phyloP scores from a whole-genome alignment of 2,113 vertebrate genomes.

The Notothenia coriiceps region DNA sequence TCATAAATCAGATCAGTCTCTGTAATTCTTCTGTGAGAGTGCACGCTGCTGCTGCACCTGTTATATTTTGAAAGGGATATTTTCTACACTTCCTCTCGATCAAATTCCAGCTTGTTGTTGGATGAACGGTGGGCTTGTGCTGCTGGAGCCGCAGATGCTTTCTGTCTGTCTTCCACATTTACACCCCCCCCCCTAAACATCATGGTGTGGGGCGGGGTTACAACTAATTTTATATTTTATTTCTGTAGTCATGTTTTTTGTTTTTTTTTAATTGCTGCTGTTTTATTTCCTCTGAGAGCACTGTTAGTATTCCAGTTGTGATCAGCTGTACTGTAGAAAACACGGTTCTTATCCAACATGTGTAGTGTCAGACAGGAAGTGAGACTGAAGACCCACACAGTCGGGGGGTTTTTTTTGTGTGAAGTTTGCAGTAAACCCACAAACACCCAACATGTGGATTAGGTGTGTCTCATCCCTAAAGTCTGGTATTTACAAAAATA shows the following conservation, averaged over 20 bases:
- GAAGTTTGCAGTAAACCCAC: slow-evolving; percentile 16
- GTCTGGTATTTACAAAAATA: slow-evolving; percentile 5
- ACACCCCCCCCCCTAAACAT: too few species aligned
- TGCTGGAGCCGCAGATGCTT: slow-evolving; percentile 75
- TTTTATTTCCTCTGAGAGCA: slow-evolving; percentile 60
- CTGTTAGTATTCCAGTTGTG: slow-evolving; percentile 62
- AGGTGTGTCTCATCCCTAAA: slow-evolving; percentile 6
- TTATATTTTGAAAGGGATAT: slow-evolving; percentile 16
- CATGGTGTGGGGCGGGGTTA: neutral
- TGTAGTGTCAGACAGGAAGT: too few species aligned
- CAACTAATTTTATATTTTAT: slow-evolving; percentile 42
- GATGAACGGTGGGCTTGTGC: slow-evolving; percentile 80
- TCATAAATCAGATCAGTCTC: too few species aligned
- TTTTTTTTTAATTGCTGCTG: slow-evolving; percentile 71
- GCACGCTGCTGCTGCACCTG: neutral
- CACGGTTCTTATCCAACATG: too few species aligned
- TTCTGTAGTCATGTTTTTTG: slow-evolving; percentile 55
- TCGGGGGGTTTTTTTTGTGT: slow-evolving; percentile 13
- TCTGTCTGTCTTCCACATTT: slow-evolving; percentile 65
- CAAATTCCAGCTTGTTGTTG: slow-evolving; percentile 78
- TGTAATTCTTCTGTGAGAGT: too few species aligned
- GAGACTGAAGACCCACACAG: neutral
- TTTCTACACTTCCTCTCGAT: slow-evolving; percentile 64
- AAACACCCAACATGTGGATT: slow-evolving; percentile 36
- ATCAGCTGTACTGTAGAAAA: neutral